phyloP scores from a whole-genome alignment of 2,888 invertebrate species.

The Seira ritae region DNA sequence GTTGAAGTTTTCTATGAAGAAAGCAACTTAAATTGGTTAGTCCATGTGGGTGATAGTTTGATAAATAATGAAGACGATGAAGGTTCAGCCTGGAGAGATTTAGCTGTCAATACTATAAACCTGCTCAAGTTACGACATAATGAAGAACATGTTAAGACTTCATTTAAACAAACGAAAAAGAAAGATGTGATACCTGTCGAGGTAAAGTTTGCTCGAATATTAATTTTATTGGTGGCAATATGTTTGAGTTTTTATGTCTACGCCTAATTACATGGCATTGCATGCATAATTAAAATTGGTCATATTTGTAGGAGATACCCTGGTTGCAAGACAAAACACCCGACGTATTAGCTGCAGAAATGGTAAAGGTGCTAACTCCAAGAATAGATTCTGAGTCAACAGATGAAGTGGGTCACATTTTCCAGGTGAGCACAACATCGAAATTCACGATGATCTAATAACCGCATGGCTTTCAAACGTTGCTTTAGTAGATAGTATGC shows the following conservation, averaged over 20 bases:
- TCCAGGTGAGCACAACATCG: constrained; percentile 61
- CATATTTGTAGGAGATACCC: constrained; percentile 67
- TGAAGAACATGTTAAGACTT: constrained; percentile 69
- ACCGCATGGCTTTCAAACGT: too few relatives aligned
- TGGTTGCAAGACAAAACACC: constrained; percentile 69
- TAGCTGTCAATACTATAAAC: constrained; percentile 68
- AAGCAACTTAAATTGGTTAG: constrained; percentile 69
- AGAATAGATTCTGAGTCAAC: constrained; percentile 48
- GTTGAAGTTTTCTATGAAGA: constrained; percentile 71
- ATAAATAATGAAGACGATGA: constrained; percentile 60
- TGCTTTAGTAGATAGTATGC: too few relatives aligned
- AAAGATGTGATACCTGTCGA: constrained; percentile 65
- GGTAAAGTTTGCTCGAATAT: constrained; percentile 31
- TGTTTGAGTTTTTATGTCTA: not conserved
- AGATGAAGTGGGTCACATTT: constrained; percentile 62
- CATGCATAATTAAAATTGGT: too few relatives aligned
- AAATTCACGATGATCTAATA: not conserved
- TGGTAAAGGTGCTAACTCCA: constrained; percentile 72
- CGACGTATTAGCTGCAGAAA: constrained; percentile 68
- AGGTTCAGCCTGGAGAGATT: constrained; percentile 54
- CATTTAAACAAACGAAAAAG: constrained; percentile 64
- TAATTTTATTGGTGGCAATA: not conserved
- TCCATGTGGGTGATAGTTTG: constrained; percentile 63
- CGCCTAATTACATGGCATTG: too few relatives aligned
- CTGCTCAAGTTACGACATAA: constrained; percentile 68